These are phyloP conservation scores for Chelonoidis abingdonii DNA, from an alignment of 2,113 vertebrate species.

Conservation along the genomic window DNA sequence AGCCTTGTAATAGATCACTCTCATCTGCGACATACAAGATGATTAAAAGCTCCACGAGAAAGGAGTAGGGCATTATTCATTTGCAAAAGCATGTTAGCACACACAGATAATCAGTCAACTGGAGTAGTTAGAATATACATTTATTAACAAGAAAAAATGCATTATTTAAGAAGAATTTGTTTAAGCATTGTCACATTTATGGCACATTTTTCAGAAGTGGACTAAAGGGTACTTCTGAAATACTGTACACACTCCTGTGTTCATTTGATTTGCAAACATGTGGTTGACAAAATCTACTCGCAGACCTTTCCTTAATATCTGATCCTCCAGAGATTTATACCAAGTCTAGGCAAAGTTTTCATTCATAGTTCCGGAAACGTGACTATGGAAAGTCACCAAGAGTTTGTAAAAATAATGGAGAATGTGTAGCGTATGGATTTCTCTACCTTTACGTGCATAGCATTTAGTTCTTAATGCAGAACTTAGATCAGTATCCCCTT, in stretches of 20 bases:
- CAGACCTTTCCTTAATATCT: background rate
- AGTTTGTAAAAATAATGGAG: background rate
- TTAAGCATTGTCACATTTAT: background rate
- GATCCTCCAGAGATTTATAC: fast-evolving
- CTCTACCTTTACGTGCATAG: background rate
- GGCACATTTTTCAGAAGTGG: background rate
- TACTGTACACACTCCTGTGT: background rate
- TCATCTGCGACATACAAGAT: background rate
- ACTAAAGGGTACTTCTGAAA: background rate
- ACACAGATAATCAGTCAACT: background rate
- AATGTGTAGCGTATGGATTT: background rate
- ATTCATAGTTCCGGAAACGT: background rate
- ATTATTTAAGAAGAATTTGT: background rate
- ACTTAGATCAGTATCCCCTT: background rate
- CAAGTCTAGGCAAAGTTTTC: background rate
- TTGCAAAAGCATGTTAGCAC: background rate
- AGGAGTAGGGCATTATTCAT: background rate
- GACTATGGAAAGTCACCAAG: background rate
- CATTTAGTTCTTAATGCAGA: background rate
- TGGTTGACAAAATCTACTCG: background rate
- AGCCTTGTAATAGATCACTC: background rate
- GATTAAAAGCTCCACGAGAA: background rate
- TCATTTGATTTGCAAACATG: background rate
- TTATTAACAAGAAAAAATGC: background rate
- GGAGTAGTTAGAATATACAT: background rate